A percentile compares a stretch with the other conserved stretches of the same genome.
Evolutionary conservation across 2,797 vertebrate species (phyloP).

Genomic region (Pangasius krempfi): DNA sequence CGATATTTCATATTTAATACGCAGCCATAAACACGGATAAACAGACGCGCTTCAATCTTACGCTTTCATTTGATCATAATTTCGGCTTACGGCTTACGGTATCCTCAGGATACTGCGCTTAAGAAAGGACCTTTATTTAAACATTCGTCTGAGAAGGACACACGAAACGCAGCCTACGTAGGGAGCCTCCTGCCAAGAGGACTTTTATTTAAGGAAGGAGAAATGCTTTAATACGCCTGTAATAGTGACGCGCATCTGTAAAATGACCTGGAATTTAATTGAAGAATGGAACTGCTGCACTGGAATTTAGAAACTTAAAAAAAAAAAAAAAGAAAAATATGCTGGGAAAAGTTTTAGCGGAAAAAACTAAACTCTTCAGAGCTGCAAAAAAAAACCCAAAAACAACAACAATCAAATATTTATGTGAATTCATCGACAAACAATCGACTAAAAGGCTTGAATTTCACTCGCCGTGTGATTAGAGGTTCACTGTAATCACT

Average conservation of each 20-base stretch:
- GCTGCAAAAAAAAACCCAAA: too few relatives aligned
- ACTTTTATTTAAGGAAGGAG: background rate
- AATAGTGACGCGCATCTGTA: background rate
- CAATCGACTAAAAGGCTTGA: too few relatives aligned
- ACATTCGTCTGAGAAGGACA: background rate
- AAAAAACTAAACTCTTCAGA: background rate
- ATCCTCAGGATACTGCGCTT: background rate
- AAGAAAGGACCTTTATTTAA: background rate
- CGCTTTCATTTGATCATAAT: background rate
- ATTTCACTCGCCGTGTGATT: too few relatives aligned
- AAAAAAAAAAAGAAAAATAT: background rate
- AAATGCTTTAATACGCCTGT: background rate
- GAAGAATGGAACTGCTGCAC: background rate
- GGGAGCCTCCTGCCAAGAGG: background rate
- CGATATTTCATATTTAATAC: background rate
- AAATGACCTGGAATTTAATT: background rate
- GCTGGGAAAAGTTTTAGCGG: background rate
- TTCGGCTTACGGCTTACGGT: too few relatives aligned
- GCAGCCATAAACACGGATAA: too few relatives aligned
- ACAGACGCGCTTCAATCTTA: background rate
- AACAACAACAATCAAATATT: too few relatives aligned
- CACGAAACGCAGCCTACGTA: background rate
- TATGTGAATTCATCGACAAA: too few relatives aligned
- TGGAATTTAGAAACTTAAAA: background rate
- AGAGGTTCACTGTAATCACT: too few relatives aligned